Evolutionary conservation across 2,797 vertebrate genomes (phyloP).

Genomic region (Muscicapa striata): DNA sequence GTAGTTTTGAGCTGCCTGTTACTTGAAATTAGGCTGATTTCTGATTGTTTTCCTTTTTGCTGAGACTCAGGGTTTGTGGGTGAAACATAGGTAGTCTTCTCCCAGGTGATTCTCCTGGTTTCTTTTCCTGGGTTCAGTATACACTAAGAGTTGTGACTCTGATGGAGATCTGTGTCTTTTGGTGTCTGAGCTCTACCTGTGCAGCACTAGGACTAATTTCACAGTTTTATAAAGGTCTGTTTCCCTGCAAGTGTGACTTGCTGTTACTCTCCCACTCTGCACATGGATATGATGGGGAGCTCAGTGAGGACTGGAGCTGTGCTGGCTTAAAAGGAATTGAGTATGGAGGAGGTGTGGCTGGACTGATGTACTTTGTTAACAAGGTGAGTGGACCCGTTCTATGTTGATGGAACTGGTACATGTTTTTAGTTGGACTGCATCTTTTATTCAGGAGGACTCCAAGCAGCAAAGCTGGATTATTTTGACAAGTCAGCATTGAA

Average conservation of each 20-base stretch:
- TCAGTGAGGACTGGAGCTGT: neutral
- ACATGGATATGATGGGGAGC: neutral
- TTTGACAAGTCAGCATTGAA: neutral
- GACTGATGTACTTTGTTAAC: neutral
- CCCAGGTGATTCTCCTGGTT: neutral
- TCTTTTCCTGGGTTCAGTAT: neutral
- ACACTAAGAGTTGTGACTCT: neutral
- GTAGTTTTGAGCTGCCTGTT: neutral
- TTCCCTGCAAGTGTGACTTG: neutral
- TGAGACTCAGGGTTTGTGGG: neutral
- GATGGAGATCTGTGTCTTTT: neutral
- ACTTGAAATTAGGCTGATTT: neutral
- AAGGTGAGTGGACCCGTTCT: neutral
- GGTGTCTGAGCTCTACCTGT: neutral
- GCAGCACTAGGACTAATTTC: neutral
- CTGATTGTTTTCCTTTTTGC: neutral
- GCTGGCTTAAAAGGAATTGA: neutral
- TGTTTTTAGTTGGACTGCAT: neutral
- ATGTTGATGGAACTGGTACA: fast-evolving
- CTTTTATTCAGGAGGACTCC: neutral
- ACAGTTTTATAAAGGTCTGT: neutral
- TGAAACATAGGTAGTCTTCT: neutral
- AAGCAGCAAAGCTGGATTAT: neutral
- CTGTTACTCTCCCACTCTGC: neutral
- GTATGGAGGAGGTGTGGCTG: neutral